Evolutionary conservation across 2,888 invertebrate species (phyloP).

Genomic region (Melangyna quadrimaculata): DNA sequence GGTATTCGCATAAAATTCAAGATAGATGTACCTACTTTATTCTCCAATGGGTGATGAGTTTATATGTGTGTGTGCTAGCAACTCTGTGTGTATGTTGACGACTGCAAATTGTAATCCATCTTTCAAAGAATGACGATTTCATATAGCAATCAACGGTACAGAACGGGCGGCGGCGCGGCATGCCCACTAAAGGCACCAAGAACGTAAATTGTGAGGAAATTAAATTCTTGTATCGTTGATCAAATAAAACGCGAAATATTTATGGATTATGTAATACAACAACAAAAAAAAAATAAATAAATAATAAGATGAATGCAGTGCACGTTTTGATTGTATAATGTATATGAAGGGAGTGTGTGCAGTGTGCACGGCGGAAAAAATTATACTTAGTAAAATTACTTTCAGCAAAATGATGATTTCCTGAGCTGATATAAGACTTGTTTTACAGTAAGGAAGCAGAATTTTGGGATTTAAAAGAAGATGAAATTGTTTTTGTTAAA

Average conservation of each 20-base stretch:
- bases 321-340: not conserved
- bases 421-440: constrained; percentile 1
- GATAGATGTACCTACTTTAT: constrained; percentile 32
- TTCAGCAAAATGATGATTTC: constrained; percentile 28
- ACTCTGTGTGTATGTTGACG: constrained; percentile 10
- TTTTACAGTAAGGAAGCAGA: not conserved
- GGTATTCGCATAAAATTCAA: constrained; percentile 65
- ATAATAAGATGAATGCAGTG: constrained; percentile 2
- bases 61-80: not conserved
- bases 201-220: constrained; percentile 69
- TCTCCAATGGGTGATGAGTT: not conserved
- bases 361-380: constrained; percentile 14
- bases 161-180: constrained; percentile 49
- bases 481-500: too few species aligned
- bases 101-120: constrained; percentile 67
- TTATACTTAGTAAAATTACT: constrained; percentile 43
- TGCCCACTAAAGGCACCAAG: constrained; percentile 22
- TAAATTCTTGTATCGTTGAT: constrained; percentile 71
- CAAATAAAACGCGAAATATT: constrained; percentile 70
- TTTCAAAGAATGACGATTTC: constrained; percentile 59
- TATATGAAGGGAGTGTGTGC: not conserved
- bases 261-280: constrained; percentile 61
- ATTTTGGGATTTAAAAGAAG: not conserved
- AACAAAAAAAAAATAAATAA: not conserved
- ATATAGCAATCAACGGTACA: constrained; percentile 64